These are phyloP conservation scores for Ornithorhynchus anatinus DNA, from an alignment of 2,113 vertebrate species.

Conservation along the genomic window DNA sequence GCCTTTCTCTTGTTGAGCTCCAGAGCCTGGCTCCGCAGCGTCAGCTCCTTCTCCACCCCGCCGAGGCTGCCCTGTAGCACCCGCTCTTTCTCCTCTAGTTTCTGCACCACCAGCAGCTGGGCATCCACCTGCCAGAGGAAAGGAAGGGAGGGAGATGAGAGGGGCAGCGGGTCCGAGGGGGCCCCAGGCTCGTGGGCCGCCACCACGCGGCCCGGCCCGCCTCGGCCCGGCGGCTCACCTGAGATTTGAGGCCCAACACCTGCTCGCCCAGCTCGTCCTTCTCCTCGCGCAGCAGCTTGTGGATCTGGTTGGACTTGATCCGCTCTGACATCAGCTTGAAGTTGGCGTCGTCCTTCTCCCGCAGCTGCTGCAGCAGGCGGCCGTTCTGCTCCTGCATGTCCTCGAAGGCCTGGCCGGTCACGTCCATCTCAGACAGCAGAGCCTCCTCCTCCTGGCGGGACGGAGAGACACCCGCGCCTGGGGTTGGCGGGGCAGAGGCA, in stretches of 20 bases:
- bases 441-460: constrained; percentile 96
- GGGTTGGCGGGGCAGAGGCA: no score
- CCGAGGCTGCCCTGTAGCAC: constrained; percentile 83
- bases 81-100: constrained; percentile 90
- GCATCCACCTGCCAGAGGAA: constrained; percentile 81
- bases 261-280: constrained; percentile 92
- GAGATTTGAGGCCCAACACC: constrained; percentile 89
- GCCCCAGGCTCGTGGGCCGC: not conserved
- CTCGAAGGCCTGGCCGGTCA: constrained; percentile 93
- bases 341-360: constrained; percentile 94
- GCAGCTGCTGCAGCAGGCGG: constrained; percentile 86
- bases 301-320: constrained; percentile 96
- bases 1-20: constrained; percentile 95
- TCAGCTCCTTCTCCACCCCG: constrained; percentile 86
- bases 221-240: constrained; percentile 65
- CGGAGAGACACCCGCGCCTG: not conserved
- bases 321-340: constrained; percentile 95
- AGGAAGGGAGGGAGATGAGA: not conserved
- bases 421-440: constrained; percentile 93
- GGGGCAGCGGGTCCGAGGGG: not conserved
- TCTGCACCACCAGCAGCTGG: constrained; percentile 89
- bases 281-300: constrained; percentile 90
- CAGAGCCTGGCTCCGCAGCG: constrained; percentile 82
- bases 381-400: constrained; percentile 98
- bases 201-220: not conserved